Evolutionary conservation across 2,888 invertebrate genomes (phyloP).

Genomic region (Molorchus minor): DNA sequence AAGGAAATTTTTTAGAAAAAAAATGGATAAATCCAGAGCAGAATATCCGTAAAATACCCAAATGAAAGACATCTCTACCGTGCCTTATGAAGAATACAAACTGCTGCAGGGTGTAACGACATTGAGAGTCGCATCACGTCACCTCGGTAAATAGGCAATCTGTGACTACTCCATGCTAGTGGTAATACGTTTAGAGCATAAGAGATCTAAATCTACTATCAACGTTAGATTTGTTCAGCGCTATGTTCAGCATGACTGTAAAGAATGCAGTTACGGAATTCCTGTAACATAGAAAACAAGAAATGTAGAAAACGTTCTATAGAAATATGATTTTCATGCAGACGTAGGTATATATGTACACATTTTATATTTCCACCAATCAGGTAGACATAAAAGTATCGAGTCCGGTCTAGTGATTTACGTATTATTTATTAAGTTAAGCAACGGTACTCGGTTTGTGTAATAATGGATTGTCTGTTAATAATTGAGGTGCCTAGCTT

Average conservation of each 20-base stretch:
- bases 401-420: too few relatives aligned
- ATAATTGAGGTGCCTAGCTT: too few relatives aligned
- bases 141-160: slow-evolving; percentile 53
- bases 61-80: not conserved
- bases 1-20: not conserved
- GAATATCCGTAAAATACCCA: slow-evolving; percentile 15
- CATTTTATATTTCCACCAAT: too few relatives aligned
- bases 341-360: too few relatives aligned
- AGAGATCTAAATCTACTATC: slow-evolving; percentile 35
- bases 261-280: too few relatives aligned
- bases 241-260: slow-evolving; percentile 5
- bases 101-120: slow-evolving; percentile 30
- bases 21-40: not conserved
- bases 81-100: slow-evolving; percentile 26
- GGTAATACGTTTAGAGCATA: slow-evolving; percentile 41
- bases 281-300: too few relatives aligned
- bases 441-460: too few relatives aligned
- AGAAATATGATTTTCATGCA: too few relatives aligned
- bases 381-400: too few relatives aligned
- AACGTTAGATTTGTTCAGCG: slow-evolving; percentile 37
- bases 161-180: slow-evolving; percentile 47
- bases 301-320: too few relatives aligned
- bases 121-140: slow-evolving; percentile 50
- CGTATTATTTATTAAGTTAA: too few relatives aligned
- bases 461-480: too few relatives aligned